Percentiles rank a stretch among this genome's conserved stretches.
Conservation (phyloP, 92 coral and sea anemone species). For the Isaurus tuberculatus region DNA sequence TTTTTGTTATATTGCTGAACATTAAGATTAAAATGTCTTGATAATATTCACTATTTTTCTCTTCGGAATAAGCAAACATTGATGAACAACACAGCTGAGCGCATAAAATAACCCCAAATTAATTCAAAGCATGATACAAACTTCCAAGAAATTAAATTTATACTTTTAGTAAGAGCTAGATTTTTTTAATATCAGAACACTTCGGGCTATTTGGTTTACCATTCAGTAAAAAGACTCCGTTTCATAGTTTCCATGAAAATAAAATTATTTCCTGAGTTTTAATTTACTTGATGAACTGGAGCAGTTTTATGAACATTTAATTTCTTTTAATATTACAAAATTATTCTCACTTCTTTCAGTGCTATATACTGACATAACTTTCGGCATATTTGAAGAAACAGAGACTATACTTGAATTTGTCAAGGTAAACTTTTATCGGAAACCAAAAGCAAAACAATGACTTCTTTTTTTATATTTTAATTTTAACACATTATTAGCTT, state of each 20-base stretch:
- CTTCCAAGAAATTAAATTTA: neutral
- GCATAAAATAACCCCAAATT: neutral
- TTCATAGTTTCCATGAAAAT: neutral
- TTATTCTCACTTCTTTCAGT: neutral
- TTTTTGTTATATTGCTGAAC: neutral
- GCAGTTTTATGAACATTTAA: neutral
- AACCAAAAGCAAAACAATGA: neutral
- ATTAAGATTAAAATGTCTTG: neutral
- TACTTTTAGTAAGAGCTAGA: neutral
- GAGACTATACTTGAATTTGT: neutral
- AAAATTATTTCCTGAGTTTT: slow-evolving; percentile 1
- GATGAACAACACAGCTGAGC: neutral
- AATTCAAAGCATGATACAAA: neutral
- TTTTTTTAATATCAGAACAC: neutral
- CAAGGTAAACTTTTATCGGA: neutral
- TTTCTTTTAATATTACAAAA: neutral
- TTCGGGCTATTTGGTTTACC: neutral
- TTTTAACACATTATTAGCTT: neutral
- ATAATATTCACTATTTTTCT: neutral
- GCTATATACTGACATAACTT: neutral
- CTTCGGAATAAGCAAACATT: neutral
- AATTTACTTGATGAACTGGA: slow-evolving; percentile 7
- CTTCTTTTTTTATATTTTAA: neutral
- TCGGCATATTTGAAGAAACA: neutral
- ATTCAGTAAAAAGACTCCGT: neutral